A percentile compares a stretch with the other conserved stretches of the same genome.
Conservation (phyloP, 1,140 invertebrate genomes). For the Ceratina japonica region DNA sequence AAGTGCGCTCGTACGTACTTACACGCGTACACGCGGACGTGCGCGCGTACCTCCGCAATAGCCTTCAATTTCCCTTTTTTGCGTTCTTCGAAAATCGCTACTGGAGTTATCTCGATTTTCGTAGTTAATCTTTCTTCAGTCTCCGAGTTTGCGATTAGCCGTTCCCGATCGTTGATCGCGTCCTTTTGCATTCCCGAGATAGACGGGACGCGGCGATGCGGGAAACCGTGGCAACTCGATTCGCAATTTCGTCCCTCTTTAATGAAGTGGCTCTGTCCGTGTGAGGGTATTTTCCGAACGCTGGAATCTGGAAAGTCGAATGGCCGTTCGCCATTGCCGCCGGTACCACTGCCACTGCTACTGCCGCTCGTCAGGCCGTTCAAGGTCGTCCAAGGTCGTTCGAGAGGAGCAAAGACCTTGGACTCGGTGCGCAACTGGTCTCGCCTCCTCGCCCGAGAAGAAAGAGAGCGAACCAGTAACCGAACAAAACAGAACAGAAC, state of each 20-base stretch:
- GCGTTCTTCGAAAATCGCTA: neutral
- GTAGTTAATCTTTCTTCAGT: no score
- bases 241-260: neutral
- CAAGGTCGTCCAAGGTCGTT: constrained; percentile 75
- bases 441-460: constrained; percentile 21
- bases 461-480: constrained; percentile 30
- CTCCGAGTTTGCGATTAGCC: no score
- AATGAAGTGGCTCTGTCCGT: neutral
- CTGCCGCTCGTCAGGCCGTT: constrained; percentile 49
- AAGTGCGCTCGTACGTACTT: neutral
- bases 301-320: constrained; percentile 15
- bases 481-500: no score
- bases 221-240: neutral
- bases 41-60: neutral
- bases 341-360: no score
- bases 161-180: neutral
- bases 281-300: constrained; percentile 18
- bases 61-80: neutral
- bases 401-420: constrained; percentile 67
- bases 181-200: neutral
- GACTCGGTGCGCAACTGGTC: constrained; percentile 67
- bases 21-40: neutral
- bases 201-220: neutral
- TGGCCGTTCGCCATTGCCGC: constrained; percentile 12
- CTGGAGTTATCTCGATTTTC: no score